Base-by-base conservation (phyloP, 2,797 vertebrate species). In the Gila robusta region DNA sequence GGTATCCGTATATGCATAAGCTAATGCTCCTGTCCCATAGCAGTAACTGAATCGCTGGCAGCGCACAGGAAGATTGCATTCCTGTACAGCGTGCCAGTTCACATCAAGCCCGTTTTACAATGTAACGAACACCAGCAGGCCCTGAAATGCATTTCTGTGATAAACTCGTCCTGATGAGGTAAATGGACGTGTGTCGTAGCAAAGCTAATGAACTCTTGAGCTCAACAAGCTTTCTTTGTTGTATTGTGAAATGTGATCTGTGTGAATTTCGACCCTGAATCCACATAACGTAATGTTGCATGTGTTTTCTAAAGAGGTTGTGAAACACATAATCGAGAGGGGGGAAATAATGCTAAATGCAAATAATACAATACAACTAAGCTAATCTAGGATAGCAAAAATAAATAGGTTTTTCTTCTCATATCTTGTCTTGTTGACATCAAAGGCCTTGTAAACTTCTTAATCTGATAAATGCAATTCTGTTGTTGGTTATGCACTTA, bases 181-280 rank as follows among this genome's bases (percentile, higher is more conserved):
- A 47, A 72, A 73, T 84, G 32, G 82, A 89, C 70, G 81, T 84
- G 78, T 88, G 79, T 87, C 73, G 82, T 87, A 74, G 86, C 64
- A 89, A 82, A 87, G 54, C 81, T 85, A 90, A 90, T 90, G 85
- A 88, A 52, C 83, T 85, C 71, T 79, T 41, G 52, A 54, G 79
- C 86, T 71, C 87, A 77, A 92, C 90, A 91, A 84, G 44, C 89
- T 83, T 66, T 83, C 87, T 87, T 90, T 92, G 90, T 91, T 89
- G 41, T 47, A 54, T 66, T 79, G 49, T 80, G 90, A 89, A 89
- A 92, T 52, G 17, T 66, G 35, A 84, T 49, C 78, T 74, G 19
- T 86, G 56, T 82, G 70, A 85, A 62, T 52, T 87, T 83, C 56
- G 32, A 47, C 52, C 39, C n/a, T 32, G 76, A 41, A 52, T 56